Conservation (phyloP, 2,797 vertebrate genomes). For the Chelmon rostratus region DNA sequence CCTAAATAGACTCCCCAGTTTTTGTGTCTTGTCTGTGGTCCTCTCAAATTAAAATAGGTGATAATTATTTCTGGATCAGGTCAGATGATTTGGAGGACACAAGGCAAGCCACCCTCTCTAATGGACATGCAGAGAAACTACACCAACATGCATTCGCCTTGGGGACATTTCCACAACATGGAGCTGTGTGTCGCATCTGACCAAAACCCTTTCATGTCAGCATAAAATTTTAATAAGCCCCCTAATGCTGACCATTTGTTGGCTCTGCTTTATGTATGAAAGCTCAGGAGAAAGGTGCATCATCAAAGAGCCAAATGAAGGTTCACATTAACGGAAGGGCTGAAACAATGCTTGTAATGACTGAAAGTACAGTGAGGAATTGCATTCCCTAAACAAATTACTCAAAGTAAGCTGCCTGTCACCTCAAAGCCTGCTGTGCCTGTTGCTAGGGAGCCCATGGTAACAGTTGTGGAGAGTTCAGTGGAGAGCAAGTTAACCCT, state of each 20-base stretch:
- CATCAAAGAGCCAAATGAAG: slow-evolving; percentile 25
- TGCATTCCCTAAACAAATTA: slow-evolving; percentile 63
- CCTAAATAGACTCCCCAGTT: not conserved
- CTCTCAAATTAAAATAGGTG: slow-evolving; percentile 1
- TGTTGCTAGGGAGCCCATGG: slow-evolving; percentile 73
- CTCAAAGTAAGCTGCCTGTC: slow-evolving; percentile 50
- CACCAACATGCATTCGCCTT: slow-evolving; percentile 19
- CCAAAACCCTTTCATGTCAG: slow-evolving; percentile 36
- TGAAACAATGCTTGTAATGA: slow-evolving; percentile 51
- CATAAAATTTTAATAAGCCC: slow-evolving; percentile 54
- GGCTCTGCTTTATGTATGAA: slow-evolving; percentile 57
- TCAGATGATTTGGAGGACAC: not conserved
- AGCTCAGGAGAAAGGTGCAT: slow-evolving; percentile 26
- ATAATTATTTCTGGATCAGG: slow-evolving; percentile 31
- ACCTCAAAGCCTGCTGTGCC: slow-evolving; percentile 51
- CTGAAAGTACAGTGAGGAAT: slow-evolving; percentile 33
- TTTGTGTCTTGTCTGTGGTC: not conserved
- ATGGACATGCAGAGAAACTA: slow-evolving; percentile 36
- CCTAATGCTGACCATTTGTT: slow-evolving; percentile 36
- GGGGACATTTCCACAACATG: slow-evolving; percentile 22
- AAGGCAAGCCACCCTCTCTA: slow-evolving; percentile 48
- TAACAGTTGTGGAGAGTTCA: slow-evolving; percentile 53
- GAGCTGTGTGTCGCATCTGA: slow-evolving; percentile 27
- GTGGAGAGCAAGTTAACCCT: slow-evolving; percentile 61
- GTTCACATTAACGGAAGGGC: slow-evolving; percentile 14